Evolutionary conservation across 2,113 vertebrate genomes (phyloP).

Genomic region (Irena cyanogastra): DNA sequence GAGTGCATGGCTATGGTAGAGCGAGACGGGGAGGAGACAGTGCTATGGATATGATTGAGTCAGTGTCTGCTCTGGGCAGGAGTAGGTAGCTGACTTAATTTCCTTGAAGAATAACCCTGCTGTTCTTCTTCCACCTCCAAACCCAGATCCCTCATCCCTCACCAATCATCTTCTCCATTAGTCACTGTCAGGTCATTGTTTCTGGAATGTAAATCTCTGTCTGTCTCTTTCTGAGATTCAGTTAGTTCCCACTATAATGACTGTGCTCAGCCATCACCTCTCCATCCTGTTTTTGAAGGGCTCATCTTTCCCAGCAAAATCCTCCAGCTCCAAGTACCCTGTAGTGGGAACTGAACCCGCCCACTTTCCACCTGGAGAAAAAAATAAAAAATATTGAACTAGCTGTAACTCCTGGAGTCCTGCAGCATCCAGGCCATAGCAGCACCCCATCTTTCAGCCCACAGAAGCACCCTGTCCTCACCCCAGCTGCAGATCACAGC

Average conservation of each 20-base stretch:
- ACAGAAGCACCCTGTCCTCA: not conserved
- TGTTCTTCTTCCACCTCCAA: not conserved
- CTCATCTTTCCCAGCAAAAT: not conserved
- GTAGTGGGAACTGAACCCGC: not conserved
- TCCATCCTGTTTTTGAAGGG: not conserved
- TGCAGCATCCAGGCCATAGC: not conserved
- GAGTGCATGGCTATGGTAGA: constrained; percentile 47
- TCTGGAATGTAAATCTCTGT: not conserved
- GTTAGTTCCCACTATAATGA: not conserved
- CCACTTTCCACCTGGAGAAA: not conserved
- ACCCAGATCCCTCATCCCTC: not conserved
- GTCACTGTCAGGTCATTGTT: not conserved
- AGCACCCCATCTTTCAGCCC: not conserved
- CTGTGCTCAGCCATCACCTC: not conserved
- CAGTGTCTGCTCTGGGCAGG: not conserved
- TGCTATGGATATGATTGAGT: not conserved
- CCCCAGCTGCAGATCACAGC: not conserved
- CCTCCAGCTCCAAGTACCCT: not conserved
- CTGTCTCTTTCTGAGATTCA: not conserved
- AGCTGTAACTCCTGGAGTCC: not conserved
- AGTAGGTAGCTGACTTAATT: constrained; percentile 18
- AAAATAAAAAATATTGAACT: not conserved
- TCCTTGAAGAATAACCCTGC: not conserved
- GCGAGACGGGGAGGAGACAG: not conserved
- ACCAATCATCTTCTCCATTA: not conserved